Evolutionary conservation across 1,140 invertebrate species (phyloP).

Genomic region (Aphelenchoides besseyi): DNA sequence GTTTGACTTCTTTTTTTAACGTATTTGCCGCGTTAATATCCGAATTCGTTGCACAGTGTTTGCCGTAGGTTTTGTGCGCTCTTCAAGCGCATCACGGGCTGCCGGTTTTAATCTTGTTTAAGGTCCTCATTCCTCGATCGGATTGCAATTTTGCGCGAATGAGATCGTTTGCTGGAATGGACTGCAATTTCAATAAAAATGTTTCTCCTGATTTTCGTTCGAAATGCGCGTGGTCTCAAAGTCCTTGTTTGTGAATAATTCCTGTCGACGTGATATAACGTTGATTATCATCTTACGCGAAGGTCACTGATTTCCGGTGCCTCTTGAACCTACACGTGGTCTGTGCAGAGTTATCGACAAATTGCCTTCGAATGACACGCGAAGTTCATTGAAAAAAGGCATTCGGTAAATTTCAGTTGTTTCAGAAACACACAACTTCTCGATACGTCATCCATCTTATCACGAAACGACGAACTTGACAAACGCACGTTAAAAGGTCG

Average conservation of each 20-base stretch:
- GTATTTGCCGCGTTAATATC: background rate
- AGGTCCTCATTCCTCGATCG: background rate
- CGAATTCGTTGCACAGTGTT: background rate
- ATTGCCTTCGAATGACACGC: background rate
- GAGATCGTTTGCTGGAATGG: no score
- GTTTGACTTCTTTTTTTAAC: background rate
- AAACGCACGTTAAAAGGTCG: background rate
- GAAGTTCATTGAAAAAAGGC: background rate
- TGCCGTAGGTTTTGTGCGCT: background rate
- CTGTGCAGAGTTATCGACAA: no score
- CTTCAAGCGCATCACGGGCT: background rate
- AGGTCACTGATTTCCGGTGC: no score
- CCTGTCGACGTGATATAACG: no score
- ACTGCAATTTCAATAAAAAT: no score
- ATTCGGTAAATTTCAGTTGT: background rate
- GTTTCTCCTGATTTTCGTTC: no score
- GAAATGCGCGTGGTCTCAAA: no score
- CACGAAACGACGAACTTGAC: background rate
- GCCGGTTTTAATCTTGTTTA: background rate
- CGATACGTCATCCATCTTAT: background rate
- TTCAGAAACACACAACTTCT: background rate
- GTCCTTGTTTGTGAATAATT: no score
- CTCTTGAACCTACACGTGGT: no score
- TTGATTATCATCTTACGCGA: no score
- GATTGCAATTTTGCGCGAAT: background rate